These are phyloP conservation scores for Hypocryptadius cinnamomeus DNA, from an alignment of 2,113 vertebrate species.

Conservation along the genomic window DNA sequence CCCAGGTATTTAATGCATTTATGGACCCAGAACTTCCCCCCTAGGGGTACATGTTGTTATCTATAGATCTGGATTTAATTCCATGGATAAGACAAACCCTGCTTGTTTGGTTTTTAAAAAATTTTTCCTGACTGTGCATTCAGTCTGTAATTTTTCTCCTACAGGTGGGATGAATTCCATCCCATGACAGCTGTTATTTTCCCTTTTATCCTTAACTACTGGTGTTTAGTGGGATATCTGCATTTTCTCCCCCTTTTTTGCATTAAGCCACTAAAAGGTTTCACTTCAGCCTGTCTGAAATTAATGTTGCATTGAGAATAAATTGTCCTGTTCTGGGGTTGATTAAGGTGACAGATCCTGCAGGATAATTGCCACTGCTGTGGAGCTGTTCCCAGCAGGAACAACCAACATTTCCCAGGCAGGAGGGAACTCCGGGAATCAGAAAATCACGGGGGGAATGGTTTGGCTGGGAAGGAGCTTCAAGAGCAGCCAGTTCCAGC, in stretches of 20 bases:
- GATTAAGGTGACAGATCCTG: background rate
- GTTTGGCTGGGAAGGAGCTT: background rate
- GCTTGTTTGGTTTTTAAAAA: too few species aligned
- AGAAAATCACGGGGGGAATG: background rate
- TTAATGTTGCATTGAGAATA: background rate
- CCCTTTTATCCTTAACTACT: background rate
- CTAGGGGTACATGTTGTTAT: background rate
- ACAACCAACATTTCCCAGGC: background rate
- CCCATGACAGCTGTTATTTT: background rate
- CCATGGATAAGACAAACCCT: background rate
- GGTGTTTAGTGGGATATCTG: background rate
- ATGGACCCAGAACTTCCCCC: background rate
- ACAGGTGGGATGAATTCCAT: background rate
- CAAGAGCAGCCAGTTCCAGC: too few species aligned
- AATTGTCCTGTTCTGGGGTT: background rate
- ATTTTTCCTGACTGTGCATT: background rate
- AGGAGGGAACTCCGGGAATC: background rate
- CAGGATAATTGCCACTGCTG: background rate
- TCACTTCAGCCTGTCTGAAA: background rate
- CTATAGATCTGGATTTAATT: background rate
- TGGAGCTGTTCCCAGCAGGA: background rate
- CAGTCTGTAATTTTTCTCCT: background rate
- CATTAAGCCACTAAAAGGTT: conserved; percentile 3
- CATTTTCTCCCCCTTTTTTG: background rate
- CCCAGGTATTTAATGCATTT: background rate